phyloP scores from a whole-genome alignment of 2,888 invertebrate genomes.

The Girardia tigrina region DNA sequence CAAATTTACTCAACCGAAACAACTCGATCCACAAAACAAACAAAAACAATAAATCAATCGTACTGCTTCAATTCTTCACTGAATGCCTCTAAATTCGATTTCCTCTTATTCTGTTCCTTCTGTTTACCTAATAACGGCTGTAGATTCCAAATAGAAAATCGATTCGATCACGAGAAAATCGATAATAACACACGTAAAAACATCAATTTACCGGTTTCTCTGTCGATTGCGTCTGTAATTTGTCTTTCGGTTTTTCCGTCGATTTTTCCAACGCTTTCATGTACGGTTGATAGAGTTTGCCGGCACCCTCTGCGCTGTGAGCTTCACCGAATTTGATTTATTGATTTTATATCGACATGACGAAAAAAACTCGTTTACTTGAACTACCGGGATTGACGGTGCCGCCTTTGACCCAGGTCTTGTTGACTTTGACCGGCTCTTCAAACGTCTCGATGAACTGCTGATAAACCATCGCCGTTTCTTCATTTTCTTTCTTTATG shows the following conservation, averaged over 20 bases:
- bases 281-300: constrained; percentile 28
- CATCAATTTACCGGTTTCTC: constrained; percentile 20
- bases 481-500: constrained; percentile 33
- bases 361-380: neutral
- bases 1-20: too few species aligned
- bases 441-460: constrained; percentile 37
- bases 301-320: constrained; percentile 29
- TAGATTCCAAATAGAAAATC: neutral
- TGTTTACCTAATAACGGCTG: constrained; percentile 28
- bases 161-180: neutral
- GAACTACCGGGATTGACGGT: constrained; percentile 34
- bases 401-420: constrained; percentile 36
- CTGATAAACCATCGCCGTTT: constrained; percentile 33
- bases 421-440: constrained; percentile 1
- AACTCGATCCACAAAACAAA: neutral
- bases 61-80: constrained; percentile 91
- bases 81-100: constrained; percentile 88
- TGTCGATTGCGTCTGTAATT: neutral
- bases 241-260: constrained; percentile 9
- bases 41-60: constrained; percentile 44
- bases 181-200: neutral
- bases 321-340: neutral
- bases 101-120: constrained; percentile 70
- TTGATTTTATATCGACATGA: neutral
- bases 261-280: constrained; percentile 25